Evolutionary conservation across 2,113 vertebrate genomes (phyloP), one percentile per base, ranked within the genome.

Genomic region (Genyomyrus donnyi): DNA sequence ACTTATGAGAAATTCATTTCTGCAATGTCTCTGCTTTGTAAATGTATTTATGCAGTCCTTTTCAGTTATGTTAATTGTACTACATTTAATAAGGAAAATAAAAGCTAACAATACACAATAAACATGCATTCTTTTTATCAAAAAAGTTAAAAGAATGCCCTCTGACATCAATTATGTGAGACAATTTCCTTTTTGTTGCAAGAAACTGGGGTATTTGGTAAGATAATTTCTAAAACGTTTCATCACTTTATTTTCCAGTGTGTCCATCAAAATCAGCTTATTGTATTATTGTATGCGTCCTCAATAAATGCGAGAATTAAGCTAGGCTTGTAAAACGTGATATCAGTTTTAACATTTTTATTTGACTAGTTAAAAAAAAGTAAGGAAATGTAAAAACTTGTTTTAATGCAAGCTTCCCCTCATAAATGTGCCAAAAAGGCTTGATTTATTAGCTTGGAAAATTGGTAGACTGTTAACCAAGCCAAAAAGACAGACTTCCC

Each of bases 391-490:
- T 95, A 94, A 95, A 94, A 93, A 93, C 92, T 93, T 91, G 89
- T 90, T 95, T 94, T 93, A 91, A 89, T 91, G 89, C 89, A 92
- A 94, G 46, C 24, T 91, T 93, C 83, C 89, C 88, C 87, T 88
- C 66, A 91, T 96, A 94, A 95, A 96, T 94, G 89, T 95, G 94
- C 80, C 93, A 95, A 94, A 90, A 77, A 90, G 93, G 95, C 93
- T 93, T 93, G 92, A 94, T 95, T 95, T 94, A 95, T 91, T 70
- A 92, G 88, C 90, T 89, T 89, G 88, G 90, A 91, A 88, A 93
- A 91, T 85, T 89, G 85, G 70, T 31, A 48, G 31, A 39, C 50
- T 85, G 83, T 58, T 89, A 90, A 87, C 35, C 87, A 83, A 31
- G 84, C 27, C 8, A 53, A 45, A 31, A 52, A 85, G 11, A 35